Evolutionary conservation across 92 coral and sea anemone species (phyloP), one percentile per base, ranked within the genome.

Genomic region (Phenganax subtilis): DNA sequence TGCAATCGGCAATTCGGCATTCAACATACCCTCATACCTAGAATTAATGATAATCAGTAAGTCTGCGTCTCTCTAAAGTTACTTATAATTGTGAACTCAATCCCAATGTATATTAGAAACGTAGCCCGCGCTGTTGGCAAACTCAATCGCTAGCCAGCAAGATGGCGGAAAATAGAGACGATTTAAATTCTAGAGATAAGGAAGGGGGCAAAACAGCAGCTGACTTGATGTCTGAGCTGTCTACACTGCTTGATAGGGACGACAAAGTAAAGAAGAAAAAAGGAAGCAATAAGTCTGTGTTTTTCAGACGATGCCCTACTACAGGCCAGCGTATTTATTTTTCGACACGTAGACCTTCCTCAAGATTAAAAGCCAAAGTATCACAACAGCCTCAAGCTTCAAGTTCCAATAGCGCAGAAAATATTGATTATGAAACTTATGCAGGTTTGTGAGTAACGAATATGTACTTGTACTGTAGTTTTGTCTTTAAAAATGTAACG

Each of bases 101-200:
- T 20, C 25, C 25, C 25, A 20, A 20, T 20, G 25, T 20, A 20
- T n/a, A n/a, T n/a, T n/a, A n/a, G n/a, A n/a, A n/a, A n/a, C n/a
- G n/a, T n/a, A n/a, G n/a, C n/a, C n/a, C n/a, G n/a, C n/a, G n/a
- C n/a, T n/a, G n/a, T n/a, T n/a, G n/a, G n/a, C n/a, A n/a, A n/a
- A n/a, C n/a, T n/a, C n/a, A n/a, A n/a, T n/a, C n/a, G n/a, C n/a
- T n/a, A n/a, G n/a, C n/a, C n/a, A n/a, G 69, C 69, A 62, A 62
- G 69, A 62, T 62, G 69, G 69, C 69, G 69, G 69, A 71, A 71
- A 71, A 10, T 10, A 10, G n/a, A n/a, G n/a, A n/a, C n/a, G n/a
- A n/a, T n/a, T n/a, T n/a, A n/a, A n/a, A n/a, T n/a, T n/a, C n/a
- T n/a, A n/a, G n/a, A n/a, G n/a, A n/a, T n/a, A n/a, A 29, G 55